phyloP scores from a whole-genome alignment of 2,797 vertebrate genomes.

The Menidia menidia region DNA sequence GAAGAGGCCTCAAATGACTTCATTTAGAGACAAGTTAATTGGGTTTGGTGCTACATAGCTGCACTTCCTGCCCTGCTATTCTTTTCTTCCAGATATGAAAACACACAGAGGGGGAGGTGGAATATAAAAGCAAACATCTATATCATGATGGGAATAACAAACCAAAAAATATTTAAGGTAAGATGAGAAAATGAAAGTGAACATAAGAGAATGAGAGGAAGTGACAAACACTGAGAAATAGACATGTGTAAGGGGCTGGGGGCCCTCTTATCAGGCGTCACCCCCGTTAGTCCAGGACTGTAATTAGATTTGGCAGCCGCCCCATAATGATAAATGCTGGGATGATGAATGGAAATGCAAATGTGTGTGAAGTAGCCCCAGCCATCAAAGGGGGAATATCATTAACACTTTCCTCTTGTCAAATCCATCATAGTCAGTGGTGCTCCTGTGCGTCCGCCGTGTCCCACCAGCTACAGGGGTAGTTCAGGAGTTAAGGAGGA shows the following conservation, averaged over 20 bases:
- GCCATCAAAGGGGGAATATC: slow-evolving; percentile 91
- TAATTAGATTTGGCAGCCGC: slow-evolving; percentile 99
- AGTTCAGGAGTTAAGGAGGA: slow-evolving; percentile 68
- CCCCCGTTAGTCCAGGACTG: slow-evolving; percentile 92
- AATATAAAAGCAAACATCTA: slow-evolving; percentile 54
- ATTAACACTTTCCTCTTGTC: slow-evolving; percentile 96
- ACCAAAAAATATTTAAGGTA: slow-evolving; percentile 46
- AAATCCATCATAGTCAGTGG: slow-evolving; percentile 96
- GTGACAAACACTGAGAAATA: slow-evolving; percentile 68
- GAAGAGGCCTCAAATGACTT: slow-evolving; percentile 89
- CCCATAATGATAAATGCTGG: slow-evolving; percentile 94
- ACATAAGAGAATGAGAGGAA: slow-evolving; percentile 63
- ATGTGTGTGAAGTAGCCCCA: slow-evolving; percentile 92
- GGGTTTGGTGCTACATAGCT: slow-evolving; percentile 89
- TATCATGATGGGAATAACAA: slow-evolving; percentile 47
- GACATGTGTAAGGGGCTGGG: slow-evolving; percentile 68
- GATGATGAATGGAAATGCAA: slow-evolving; percentile 99
- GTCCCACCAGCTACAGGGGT: slow-evolving; percentile 77
- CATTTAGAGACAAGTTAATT: slow-evolving; percentile 93
- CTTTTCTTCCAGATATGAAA: slow-evolving; percentile 75
- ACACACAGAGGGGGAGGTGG: slow-evolving; percentile 2
- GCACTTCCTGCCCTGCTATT: slow-evolving; percentile 88
- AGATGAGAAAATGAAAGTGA: slow-evolving; percentile 63
- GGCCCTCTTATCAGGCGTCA: slow-evolving; percentile 79
- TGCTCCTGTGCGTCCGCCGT: slow-evolving; percentile 78